Conservation (phyloP, 1,140 invertebrate genomes). For the Zophobas morio region DNA sequence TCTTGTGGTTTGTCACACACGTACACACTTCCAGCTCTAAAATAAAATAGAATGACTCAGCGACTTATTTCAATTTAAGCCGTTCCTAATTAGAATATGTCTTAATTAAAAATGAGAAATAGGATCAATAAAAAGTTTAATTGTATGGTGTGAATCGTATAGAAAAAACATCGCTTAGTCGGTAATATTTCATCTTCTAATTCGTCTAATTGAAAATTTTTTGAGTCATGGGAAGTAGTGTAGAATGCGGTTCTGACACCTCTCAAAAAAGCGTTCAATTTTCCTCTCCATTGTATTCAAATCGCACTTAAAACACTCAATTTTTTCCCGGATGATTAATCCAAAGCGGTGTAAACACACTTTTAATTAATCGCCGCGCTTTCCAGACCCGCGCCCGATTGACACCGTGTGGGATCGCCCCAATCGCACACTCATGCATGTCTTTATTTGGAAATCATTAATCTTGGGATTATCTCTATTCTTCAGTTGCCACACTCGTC, state of each 20-base stretch:
- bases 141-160: conserved; percentile 10
- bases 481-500: conserved; percentile 19
- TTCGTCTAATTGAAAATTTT: conserved; percentile 20
- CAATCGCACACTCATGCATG: background rate
- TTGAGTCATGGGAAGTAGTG: conserved; percentile 25
- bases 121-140: background rate
- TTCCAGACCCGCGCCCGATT: conserved; percentile 18
- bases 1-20: conserved; percentile 12
- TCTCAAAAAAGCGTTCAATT: conserved; percentile 19
- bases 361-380: conserved; percentile 5
- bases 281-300: conserved; percentile 29
- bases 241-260: conserved; percentile 18
- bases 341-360: background rate
- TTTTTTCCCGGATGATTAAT: background rate
- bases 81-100: conserved; percentile 7
- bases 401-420: conserved; percentile 12
- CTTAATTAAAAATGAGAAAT: background rate
- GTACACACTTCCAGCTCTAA: background rate
- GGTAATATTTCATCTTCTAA: conserved; percentile 10
- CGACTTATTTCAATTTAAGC: background rate
- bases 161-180: background rate
- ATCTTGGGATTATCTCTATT: conserved; percentile 29
- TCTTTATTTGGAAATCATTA: conserved; percentile 24
- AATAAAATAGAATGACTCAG: conserved; percentile 27
- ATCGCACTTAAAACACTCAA: conserved; percentile 10